Evolutionary conservation across 2,113 vertebrate genomes (phyloP).

Genomic region (Rissa tridactyla): DNA sequence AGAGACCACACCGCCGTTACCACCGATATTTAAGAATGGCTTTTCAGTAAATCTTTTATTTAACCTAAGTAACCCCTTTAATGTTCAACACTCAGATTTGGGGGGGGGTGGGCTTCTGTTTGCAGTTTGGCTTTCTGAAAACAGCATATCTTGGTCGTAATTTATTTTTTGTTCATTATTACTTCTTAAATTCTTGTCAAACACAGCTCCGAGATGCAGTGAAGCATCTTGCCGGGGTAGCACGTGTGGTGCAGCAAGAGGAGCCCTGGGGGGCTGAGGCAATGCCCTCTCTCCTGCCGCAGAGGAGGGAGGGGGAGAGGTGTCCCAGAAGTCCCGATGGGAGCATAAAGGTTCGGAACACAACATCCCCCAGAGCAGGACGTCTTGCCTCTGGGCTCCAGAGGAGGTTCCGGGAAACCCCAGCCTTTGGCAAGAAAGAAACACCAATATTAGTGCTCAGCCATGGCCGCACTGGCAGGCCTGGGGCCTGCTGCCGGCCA

Average conservation of each 20-base stretch:
- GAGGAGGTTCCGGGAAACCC: not conserved
- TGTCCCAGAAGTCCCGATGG: not conserved
- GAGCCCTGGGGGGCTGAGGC: not conserved
- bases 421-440: not conserved
- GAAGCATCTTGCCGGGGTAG: not conserved
- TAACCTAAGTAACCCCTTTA: not conserved
- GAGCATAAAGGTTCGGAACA: not conserved
- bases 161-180: not conserved
- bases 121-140: not conserved
- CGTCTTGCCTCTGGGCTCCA: not conserved
- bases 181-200: not conserved
- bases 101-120: not conserved
- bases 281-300: not conserved
- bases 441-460: rapidly evolving
- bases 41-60: not conserved
- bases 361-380: not conserved
- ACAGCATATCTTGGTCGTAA: not conserved
- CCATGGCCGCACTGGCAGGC: rapidly evolving
- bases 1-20: rapidly evolving
- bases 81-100: not conserved
- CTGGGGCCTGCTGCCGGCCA: not conserved
- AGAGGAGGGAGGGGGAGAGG: not conserved
- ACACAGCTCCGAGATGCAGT: not conserved
- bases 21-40: not conserved
- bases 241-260: not conserved